Conservation (phyloP, 2,797 vertebrate genomes). For the Macropodus opercularis region DNA sequence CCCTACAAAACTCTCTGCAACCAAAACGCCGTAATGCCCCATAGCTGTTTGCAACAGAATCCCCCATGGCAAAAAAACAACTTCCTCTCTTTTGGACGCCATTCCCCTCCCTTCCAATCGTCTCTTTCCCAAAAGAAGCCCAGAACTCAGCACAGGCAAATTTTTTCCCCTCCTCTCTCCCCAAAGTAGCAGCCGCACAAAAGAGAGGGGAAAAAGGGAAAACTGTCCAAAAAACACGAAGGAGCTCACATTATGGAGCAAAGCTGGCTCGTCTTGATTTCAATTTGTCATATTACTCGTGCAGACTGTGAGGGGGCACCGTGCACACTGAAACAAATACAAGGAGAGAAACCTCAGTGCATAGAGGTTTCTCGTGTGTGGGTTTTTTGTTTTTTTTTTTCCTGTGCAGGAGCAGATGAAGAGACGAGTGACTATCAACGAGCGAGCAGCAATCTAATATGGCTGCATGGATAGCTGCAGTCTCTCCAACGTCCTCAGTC, state of each 20-base stretch:
- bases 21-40: constrained; percentile 65
- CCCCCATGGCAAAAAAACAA: constrained; percentile 62
- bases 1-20: constrained; percentile 42
- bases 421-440: constrained; percentile 33
- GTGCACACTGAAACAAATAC: constrained; percentile 12
- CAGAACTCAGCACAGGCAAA: constrained; percentile 65
- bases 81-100: constrained; percentile 86
- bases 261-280: constrained; percentile 39
- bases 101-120: constrained; percentile 66
- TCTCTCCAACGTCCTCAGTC: constrained; percentile 55
- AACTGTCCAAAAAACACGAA: constrained; percentile 58
- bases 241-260: constrained; percentile 55
- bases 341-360: constrained; percentile 15
- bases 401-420: constrained; percentile 30
- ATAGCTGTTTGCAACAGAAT: constrained; percentile 66
- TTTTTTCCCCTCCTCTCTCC: constrained; percentile 62
- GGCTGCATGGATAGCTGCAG: constrained; percentile 56
- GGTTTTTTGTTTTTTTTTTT: constrained; percentile 18
- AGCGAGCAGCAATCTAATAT: constrained; percentile 63
- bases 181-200: constrained; percentile 67
- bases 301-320: not conserved
- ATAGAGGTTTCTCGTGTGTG: not conserved
- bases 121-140: constrained; percentile 73
- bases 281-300: constrained; percentile 21
- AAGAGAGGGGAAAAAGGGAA: constrained; percentile 53